phyloP scores from a whole-genome alignment of 2,113 vertebrate genomes.

The Bos javanicus region DNA sequence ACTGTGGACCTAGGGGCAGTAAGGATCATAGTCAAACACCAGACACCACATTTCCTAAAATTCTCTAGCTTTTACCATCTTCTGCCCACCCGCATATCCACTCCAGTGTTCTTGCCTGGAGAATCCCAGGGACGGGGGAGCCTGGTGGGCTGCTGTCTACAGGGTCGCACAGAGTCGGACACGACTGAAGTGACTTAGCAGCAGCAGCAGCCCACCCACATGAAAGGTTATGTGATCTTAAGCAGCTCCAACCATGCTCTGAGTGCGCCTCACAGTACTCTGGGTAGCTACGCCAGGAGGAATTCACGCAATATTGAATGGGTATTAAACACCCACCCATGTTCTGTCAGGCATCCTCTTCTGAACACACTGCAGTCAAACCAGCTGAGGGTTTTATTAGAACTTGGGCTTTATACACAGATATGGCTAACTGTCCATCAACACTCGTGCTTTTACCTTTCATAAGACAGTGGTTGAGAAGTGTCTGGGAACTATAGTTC shows the following conservation, averaged over 20 bases:
- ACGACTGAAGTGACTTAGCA: too few relatives aligned
- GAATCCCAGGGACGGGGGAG: too few relatives aligned
- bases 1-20: too few relatives aligned
- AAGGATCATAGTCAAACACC: not conserved
- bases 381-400: not conserved
- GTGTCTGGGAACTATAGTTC: not conserved
- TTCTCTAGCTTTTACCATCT: not conserved
- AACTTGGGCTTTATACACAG: not conserved
- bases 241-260: not conserved
- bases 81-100: not conserved
- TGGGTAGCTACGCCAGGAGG: not conserved
- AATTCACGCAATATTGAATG: not conserved
- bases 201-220: too few relatives aligned
- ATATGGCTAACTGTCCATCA: not conserved
- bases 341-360: not conserved
- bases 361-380: not conserved
- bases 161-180: too few relatives aligned
- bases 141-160: too few relatives aligned
- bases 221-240: not conserved
- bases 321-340: not conserved
- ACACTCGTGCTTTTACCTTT: not conserved
- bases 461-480: not conserved
- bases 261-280: not conserved
- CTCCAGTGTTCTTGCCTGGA: too few relatives aligned
- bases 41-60: not conserved